phyloP scores from a whole-genome alignment of 2,113 vertebrate genomes.

The Platysternon megacephalum region DNA sequence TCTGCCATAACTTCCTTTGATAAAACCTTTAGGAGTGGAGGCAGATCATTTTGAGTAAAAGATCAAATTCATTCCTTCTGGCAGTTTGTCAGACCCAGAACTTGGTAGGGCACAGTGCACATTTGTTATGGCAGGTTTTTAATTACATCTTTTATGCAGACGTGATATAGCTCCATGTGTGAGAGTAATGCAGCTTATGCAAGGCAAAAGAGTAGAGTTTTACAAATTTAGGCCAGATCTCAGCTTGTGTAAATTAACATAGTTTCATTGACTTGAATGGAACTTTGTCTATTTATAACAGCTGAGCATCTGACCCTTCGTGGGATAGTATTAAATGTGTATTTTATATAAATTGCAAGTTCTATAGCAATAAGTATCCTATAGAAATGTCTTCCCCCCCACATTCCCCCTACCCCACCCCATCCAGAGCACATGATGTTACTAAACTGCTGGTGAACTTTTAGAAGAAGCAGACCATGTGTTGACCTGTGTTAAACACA shows the following conservation, averaged over 20 bases:
- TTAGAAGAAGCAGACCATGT: constrained; percentile 28
- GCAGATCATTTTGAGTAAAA: constrained; percentile 32
- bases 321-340: background rate
- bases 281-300: background rate
- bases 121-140: constrained; percentile 72
- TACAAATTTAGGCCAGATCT: constrained; percentile 61
- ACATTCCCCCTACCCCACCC: background rate
- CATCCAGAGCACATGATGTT: background rate
- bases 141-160: constrained; percentile 56
- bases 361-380: background rate
- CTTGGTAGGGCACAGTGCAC: constrained; percentile 64
- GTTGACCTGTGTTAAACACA: constrained; percentile 53
- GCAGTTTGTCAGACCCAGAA: constrained; percentile 58
- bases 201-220: constrained; percentile 1
- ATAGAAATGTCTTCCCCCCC: background rate
- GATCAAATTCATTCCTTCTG: constrained; percentile 64
- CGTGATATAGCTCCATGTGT: constrained; percentile 57
- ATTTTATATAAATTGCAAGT: background rate
- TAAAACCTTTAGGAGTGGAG: constrained; percentile 44
- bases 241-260: constrained; percentile 67
- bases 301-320: background rate
- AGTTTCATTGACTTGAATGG: background rate
- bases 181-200: constrained; percentile 1
- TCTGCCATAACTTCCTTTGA: constrained; percentile 49
- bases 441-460: constrained; percentile 49